Evolutionary conservation across 2,113 vertebrate genomes (phyloP).

Genomic region (Rallus limicola): DNA sequence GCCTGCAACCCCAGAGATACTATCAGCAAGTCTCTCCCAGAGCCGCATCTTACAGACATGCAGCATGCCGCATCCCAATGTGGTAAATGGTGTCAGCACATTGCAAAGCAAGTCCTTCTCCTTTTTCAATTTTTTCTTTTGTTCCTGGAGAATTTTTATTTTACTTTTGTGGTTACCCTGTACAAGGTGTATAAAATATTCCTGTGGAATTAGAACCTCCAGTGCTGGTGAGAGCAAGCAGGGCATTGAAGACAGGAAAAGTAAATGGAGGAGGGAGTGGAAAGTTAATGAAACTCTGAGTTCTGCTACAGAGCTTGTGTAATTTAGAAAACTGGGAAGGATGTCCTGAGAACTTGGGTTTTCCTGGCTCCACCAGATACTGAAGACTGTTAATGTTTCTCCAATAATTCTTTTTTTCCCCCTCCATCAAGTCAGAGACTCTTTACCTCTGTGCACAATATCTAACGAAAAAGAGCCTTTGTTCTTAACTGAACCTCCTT

Average conservation of each 20-base stretch:
- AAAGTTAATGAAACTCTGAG: neutral
- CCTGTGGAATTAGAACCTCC: neutral
- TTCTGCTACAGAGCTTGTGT: neutral
- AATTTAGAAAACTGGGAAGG: neutral
- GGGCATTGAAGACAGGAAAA: neutral
- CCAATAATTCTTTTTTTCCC: rapidly evolving
- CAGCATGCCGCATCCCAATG: conserved; percentile 79
- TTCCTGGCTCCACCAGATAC: neutral
- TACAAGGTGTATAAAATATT: neutral
- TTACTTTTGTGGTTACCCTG: neutral
- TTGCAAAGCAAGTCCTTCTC: conserved; percentile 78
- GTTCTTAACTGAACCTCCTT: neutral
- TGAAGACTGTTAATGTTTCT: neutral
- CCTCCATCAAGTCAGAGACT: neutral
- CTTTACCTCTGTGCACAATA: neutral
- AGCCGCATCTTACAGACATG: conserved; percentile 84
- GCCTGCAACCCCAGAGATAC: conserved; percentile 81
- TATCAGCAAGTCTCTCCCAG: conserved; percentile 87
- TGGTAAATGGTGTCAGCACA: conserved; percentile 81
- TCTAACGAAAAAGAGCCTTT: neutral
- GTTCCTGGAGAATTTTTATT: neutral
- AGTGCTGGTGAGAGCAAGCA: rapidly evolving
- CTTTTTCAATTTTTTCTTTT: neutral
- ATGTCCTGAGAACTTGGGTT: neutral
- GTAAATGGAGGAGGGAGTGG: neutral